Conservation (phyloP, 2,888 invertebrate species). For the Caenorhabditis afra region DNA sequence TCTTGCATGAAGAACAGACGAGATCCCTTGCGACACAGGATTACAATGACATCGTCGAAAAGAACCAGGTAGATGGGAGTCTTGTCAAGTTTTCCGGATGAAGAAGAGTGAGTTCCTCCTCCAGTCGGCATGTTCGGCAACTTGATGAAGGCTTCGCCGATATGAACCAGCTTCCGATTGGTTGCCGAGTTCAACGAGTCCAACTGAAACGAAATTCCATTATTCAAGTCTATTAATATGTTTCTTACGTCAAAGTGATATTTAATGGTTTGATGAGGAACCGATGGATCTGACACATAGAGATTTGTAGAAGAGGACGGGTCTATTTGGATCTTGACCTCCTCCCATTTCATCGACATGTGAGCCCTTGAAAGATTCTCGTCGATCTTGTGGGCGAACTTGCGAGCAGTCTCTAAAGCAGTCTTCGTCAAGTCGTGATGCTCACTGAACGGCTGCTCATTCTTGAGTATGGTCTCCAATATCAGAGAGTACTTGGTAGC, state of each 20-base stretch:
- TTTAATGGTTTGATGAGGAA: conserved; percentile 35
- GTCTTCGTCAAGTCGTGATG: conserved; percentile 50
- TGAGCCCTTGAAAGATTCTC: conserved; percentile 64
- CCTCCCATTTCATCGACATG: conserved; percentile 68
- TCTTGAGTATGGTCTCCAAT: conserved; percentile 65
- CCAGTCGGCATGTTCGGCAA: conserved; percentile 11
- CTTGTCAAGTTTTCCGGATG: conserved; percentile 47
- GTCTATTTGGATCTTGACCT: conserved; percentile 61
- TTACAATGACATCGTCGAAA: conserved; percentile 71
- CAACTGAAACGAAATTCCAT: conserved; percentile 29
- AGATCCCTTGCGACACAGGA: conserved; percentile 55
- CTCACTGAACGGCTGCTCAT: conserved; percentile 62
- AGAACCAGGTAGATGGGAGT: conserved; percentile 49
- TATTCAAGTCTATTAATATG: neutral
- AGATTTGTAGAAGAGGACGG: conserved; percentile 51
- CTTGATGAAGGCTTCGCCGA: conserved; percentile 56
- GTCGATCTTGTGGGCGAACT: conserved; percentile 68
- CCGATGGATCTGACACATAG: conserved; percentile 56
- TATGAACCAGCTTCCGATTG: conserved; percentile 42
- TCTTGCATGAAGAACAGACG: conserved; percentile 63
- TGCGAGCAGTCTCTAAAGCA: conserved; percentile 62
- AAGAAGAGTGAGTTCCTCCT: conserved; percentile 27
- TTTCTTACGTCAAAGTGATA: conserved; percentile 54
- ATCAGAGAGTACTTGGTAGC: conserved; percentile 70
- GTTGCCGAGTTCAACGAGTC: conserved; percentile 37